These are phyloP conservation scores for Falco peregrinus DNA, from an alignment of 2,797 vertebrate genomes.

Conservation along the genomic window DNA sequence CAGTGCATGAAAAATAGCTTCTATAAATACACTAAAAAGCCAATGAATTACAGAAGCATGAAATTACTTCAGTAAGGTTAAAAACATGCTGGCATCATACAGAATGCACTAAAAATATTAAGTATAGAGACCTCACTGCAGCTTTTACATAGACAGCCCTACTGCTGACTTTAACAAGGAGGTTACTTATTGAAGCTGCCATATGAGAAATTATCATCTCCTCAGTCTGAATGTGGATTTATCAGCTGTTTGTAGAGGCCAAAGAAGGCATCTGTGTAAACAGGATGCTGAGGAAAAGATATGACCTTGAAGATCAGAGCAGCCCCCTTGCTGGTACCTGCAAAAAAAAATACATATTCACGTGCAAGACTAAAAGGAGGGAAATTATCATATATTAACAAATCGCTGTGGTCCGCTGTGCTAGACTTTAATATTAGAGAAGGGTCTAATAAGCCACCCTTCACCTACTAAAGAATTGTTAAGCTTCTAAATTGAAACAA, in stretches of 20 bases:
- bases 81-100: slow-evolving; percentile 36
- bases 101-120: slow-evolving; percentile 45
- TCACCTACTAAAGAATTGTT: not conserved
- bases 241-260: not conserved
- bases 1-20: slow-evolving; percentile 46
- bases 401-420: not conserved
- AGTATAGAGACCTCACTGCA: not conserved
- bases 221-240: not conserved
- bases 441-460: not conserved
- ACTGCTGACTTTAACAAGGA: not conserved
- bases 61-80: slow-evolving; percentile 56
- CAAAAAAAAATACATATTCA: not conserved
- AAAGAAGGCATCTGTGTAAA: not conserved
- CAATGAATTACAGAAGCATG: slow-evolving; percentile 66
- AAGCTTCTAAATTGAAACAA: not conserved
- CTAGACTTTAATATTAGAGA: not conserved
- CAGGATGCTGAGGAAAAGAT: not conserved
- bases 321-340: not conserved
- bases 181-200: not conserved
- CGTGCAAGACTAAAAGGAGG: not conserved
- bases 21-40: slow-evolving; percentile 62
- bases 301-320: not conserved
- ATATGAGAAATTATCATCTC: not conserved
- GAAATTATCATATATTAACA: fast-evolving
- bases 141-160: not conserved